A percentile compares a stretch with the other conserved stretches of the same genome.
Conservation (phyloP, 2,888 invertebrate genomes). For the Napeogenes inachia region DNA sequence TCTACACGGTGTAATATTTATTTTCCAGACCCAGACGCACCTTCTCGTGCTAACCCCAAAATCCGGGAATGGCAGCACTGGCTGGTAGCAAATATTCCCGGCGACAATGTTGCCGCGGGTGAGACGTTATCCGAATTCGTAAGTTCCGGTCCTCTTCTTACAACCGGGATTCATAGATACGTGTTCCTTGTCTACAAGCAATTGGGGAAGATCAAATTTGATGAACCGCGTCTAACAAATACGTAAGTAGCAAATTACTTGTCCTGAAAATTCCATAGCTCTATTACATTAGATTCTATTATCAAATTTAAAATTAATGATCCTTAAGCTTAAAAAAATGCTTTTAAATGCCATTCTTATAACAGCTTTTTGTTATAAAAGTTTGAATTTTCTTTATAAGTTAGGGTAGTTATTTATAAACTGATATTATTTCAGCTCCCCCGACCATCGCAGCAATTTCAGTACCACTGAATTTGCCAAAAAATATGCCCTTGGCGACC, state of each 20-base stretch:
- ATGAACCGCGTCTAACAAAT: slow-evolving; percentile 75
- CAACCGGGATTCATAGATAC: slow-evolving; percentile 86
- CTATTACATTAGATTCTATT: no score
- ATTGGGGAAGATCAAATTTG: slow-evolving; percentile 75
- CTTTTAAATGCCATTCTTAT: no score
- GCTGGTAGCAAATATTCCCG: slow-evolving; percentile 91
- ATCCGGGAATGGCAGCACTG: slow-evolving; percentile 95
- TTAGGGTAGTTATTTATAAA: no score
- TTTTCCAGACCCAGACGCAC: slow-evolving; percentile 90
- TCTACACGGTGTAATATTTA: no score
- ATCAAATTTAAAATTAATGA: no score
- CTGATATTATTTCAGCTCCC: slow-evolving; percentile 49
- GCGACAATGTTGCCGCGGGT: slow-evolving; percentile 81
- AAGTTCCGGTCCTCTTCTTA: slow-evolving; percentile 90
- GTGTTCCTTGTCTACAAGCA: slow-evolving; percentile 88
- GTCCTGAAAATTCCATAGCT: no score
- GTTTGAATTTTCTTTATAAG: slow-evolving; percentile 4
- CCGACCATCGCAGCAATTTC: slow-evolving; percentile 57
- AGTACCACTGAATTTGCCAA: slow-evolving; percentile 79
- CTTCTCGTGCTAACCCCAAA: slow-evolving; percentile 86
- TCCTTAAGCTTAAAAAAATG: no score
- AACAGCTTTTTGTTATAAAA: not conserved
- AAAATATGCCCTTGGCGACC: slow-evolving; percentile 85
- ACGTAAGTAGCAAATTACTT: slow-evolving; percentile 46
- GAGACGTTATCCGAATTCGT: slow-evolving; percentile 86